Evolutionary conservation across 2,888 invertebrate genomes (phyloP).

Genomic region (Epinotia bilunana): DNA sequence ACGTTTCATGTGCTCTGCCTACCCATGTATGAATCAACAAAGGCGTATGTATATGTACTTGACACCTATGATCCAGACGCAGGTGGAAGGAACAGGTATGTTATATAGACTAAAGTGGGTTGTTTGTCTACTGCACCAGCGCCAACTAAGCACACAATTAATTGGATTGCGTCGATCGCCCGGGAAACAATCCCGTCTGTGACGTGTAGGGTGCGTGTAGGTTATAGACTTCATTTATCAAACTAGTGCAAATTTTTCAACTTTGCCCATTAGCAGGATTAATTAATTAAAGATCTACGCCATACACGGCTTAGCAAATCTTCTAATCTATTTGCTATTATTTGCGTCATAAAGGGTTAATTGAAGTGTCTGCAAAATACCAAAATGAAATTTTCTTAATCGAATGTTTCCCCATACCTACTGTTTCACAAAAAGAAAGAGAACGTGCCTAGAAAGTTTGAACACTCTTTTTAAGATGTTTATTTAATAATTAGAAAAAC

Average conservation of each 20-base stretch:
- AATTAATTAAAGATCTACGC: no score
- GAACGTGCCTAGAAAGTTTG: not conserved
- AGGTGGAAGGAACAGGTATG: not conserved
- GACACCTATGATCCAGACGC: not conserved
- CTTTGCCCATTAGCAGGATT: no score
- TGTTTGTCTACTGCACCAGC: conserved; percentile 14
- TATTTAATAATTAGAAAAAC: not conserved
- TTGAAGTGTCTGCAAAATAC: not conserved
- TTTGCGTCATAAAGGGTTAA: no score
- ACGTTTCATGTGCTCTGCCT: no score
- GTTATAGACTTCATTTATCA: conserved; percentile 10
- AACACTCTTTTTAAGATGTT: not conserved
- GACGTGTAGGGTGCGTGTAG: not conserved
- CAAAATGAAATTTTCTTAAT: not conserved
- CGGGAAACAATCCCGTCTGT: not conserved
- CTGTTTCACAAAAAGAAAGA: not conserved
- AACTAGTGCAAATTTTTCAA: conserved; percentile 3
- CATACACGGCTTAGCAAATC: not conserved
- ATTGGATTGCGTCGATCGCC: conserved; percentile 19
- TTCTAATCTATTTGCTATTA: not conserved
- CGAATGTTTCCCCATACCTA: not conserved
- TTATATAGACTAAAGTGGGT: conserved; percentile 29
- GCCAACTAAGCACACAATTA: conserved; percentile 1
- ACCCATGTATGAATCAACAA: no score
- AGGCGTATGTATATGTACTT: not conserved